A percentile compares a stretch with the other conserved stretches of the same genome.
These are phyloP conservation scores for Habroteleia sp. DNA, from an alignment of 2,888 invertebrate genomes.

Conservation along the genomic window DNA sequence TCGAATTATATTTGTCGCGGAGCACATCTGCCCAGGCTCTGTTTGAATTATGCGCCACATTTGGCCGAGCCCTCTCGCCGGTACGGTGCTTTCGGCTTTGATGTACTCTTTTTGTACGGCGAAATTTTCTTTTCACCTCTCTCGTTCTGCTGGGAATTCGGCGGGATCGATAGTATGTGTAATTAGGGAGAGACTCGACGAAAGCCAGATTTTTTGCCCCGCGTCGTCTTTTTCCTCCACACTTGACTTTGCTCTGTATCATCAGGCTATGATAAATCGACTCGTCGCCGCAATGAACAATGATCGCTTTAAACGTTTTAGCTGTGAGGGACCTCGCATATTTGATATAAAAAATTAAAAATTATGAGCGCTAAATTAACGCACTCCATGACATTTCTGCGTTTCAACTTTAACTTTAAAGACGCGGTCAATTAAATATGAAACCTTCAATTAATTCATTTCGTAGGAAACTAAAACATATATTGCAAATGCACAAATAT, in stretches of 20 bases:
- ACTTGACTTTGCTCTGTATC: conserved; percentile 47
- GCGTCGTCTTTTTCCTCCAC: conserved; percentile 39
- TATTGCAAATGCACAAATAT: too few relatives aligned
- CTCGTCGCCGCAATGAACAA: conserved; percentile 43
- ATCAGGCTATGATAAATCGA: conserved; percentile 50
- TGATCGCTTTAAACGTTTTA: conserved; percentile 41
- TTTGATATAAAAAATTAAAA: too few relatives aligned
- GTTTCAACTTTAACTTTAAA: too few relatives aligned
- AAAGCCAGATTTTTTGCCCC: conserved; percentile 54
- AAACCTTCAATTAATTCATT: too few relatives aligned
- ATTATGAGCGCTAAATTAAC: too few relatives aligned
- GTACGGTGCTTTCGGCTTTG: conserved; percentile 68
- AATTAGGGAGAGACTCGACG: conserved; percentile 62
- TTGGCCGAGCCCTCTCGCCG: conserved; percentile 71
- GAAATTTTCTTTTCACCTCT: conserved; percentile 74
- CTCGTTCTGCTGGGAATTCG: conserved; percentile 53
- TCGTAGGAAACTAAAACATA: too few relatives aligned
- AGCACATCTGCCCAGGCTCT: conserved; percentile 71
- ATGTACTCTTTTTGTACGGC: conserved; percentile 68
- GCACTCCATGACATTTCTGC: too few relatives aligned
- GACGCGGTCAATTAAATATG: too few relatives aligned
- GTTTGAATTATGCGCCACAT: conserved; percentile 80
- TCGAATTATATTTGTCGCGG: conserved; percentile 78
- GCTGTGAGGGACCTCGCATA: too few relatives aligned
- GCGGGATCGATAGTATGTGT: conserved; percentile 62